Base-by-base conservation (phyloP, 2,113 vertebrate genomes). In the Neolamprologus hecqui region DNA sequence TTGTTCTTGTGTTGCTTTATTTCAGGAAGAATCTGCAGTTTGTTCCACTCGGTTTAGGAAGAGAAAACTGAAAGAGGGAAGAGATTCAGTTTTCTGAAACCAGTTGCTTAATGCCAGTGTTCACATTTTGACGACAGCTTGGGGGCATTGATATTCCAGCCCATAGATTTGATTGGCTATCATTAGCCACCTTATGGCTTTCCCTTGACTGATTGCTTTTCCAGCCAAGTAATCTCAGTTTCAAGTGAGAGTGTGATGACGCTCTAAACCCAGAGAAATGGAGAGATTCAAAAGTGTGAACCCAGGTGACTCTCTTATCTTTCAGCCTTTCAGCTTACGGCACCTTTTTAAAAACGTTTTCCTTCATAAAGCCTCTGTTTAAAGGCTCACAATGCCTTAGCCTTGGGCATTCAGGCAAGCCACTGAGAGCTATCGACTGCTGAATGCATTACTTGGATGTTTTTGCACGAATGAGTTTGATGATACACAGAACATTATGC, bases 401-500 rank as follows among this genome's bases (percentile, higher is more conserved):
- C 31, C 65, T 54, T 28, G 2, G 19, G 40, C 70, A 82, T 87
- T 85, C 54, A 84, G 57, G 65, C 10, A 37, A 82, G 79, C 47
- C 17, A 19, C 79, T 70, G 45, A 21, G 28, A 68, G 6, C 75
- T 65, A 4, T 26, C 58, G 65, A 70, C 82, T 58, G 82, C 51
- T 75, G 68, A 88, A 70, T 84, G 42, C 77, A 83, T 89, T 65
- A 65, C 84, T 82, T n/a, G 21, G 49, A 82, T 70, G 60, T 86
- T 84, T 92, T 45, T 80, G 82, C 84, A 33, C 89, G 63, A 85
- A 53, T 65, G 68, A 77, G 37, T 85, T 87, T 33, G 79, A 37
- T 49, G 79, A 84, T 84, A 70, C 42, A 40, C 33, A 89, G 75
- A 68, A 79, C 53, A 82, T 83, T 84, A 90, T 91, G 86, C 73